Evolutionary conservation across 2,113 vertebrate species (phyloP).

Genomic region (Aptenodytes patagonicus): DNA sequence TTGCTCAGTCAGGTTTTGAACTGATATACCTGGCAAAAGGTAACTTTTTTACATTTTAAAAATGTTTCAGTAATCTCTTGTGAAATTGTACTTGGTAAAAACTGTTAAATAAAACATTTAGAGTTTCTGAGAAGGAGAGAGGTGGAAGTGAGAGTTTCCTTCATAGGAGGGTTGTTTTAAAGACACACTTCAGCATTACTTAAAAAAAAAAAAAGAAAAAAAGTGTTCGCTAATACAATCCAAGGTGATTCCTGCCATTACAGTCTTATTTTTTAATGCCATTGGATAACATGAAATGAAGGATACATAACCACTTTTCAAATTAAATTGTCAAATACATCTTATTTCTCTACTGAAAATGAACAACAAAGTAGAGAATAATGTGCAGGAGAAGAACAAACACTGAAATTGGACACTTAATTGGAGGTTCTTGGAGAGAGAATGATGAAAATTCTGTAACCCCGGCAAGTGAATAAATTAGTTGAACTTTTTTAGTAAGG

Average conservation of each 20-base stretch:
- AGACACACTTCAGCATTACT: background rate
- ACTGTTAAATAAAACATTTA: background rate
- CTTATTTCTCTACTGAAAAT: background rate
- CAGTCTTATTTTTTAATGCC: background rate
- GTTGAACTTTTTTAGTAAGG: background rate
- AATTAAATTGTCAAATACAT: background rate
- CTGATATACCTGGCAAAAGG: background rate
- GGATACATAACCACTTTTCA: background rate
- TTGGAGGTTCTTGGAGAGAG: background rate
- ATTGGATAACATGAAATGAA: background rate
- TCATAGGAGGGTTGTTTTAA: background rate
- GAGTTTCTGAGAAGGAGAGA: background rate
- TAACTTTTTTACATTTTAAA: background rate
- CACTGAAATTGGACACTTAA: background rate
- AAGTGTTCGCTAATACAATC: background rate
- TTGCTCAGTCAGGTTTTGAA: background rate
- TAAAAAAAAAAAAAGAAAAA: background rate
- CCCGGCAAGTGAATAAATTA: conserved; percentile 27
- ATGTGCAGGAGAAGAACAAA: background rate
- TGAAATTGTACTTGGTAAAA: background rate
- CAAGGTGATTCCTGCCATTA: background rate
- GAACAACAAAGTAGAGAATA: background rate
- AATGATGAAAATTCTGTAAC: background rate
- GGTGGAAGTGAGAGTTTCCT: background rate
- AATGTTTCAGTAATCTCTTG: background rate